Evolutionary conservation across 1,140 invertebrate genomes (phyloP).

Genomic region (Achatina immaculata): DNA sequence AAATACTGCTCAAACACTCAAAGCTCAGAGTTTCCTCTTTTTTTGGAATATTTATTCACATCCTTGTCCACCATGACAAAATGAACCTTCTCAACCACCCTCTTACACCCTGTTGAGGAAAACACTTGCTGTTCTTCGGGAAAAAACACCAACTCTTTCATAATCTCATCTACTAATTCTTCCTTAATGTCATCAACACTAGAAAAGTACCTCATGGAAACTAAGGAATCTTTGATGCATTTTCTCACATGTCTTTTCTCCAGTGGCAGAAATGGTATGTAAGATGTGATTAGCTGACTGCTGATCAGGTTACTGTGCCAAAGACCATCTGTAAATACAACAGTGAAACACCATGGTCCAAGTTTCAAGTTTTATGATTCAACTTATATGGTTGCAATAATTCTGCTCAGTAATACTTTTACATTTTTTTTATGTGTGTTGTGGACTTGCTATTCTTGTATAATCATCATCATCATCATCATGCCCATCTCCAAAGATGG

Average conservation of each 20-base stretch:
- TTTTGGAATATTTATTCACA: neutral
- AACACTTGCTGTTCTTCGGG: conserved; percentile 46
- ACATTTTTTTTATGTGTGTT: no score
- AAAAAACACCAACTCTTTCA: conserved; percentile 47
- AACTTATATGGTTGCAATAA: no score
- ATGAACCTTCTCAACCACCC: conserved; percentile 53
- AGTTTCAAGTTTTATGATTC: no score
- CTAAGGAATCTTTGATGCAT: conserved; percentile 76
- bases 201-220: conserved; percentile 43
- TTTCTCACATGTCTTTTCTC: conserved; percentile 85
- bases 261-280: conserved; percentile 92
- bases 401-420: no score
- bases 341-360: no score
- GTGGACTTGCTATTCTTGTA: no score
- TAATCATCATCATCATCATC: no score
- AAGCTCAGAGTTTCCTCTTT: no score
- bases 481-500: no score
- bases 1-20: no score
- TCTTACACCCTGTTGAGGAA: conserved; percentile 57
- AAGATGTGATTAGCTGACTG: conserved; percentile 89
- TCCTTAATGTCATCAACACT: conserved; percentile 39
- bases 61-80: conserved; percentile 42
- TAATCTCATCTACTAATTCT: conserved; percentile 43
- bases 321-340: conserved; percentile 53
- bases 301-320: conserved; percentile 78